Percentiles rank a stretch among this genome's conserved stretches.
Conservation (phyloP, 2,888 invertebrate genomes). For the Trichacis sp. region DNA sequence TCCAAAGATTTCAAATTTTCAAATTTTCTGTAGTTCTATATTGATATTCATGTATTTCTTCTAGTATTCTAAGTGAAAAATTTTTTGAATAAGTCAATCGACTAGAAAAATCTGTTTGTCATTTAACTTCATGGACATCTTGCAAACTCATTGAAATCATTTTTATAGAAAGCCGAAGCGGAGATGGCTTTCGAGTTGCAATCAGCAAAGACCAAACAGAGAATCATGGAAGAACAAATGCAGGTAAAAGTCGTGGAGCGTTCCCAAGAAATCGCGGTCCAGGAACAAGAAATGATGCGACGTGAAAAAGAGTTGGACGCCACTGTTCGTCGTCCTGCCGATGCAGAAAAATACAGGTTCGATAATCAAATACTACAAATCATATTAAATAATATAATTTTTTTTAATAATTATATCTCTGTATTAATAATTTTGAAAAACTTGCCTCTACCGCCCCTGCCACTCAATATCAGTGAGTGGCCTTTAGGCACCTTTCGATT, state of each 20-base stretch:
- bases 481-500: no score
- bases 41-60: no score
- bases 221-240: constrained; percentile 97
- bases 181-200: constrained; percentile 94
- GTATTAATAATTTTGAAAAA: no score
- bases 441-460: no score
- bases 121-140: neutral
- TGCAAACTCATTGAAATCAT: constrained; percentile 5
- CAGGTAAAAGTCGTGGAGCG: constrained; percentile 93
- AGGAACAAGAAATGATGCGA: constrained; percentile 95
- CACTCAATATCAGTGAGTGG: no score
- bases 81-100: no score
- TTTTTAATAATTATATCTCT: constrained; percentile 11
- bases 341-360: constrained; percentile 87
- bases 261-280: constrained; percentile 92
- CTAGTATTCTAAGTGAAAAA: constrained; percentile 9
- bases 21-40: no score
- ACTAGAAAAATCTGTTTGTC: no score
- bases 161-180: constrained; percentile 82
- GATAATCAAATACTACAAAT: neutral
- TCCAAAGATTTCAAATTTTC: no score
- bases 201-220: constrained; percentile 95
- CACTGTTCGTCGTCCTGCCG: constrained; percentile 92
- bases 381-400: neutral
- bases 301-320: constrained; percentile 94